Evolutionary conservation across 2,888 invertebrate species (phyloP).

Genomic region (Lycaena phlaeas): DNA sequence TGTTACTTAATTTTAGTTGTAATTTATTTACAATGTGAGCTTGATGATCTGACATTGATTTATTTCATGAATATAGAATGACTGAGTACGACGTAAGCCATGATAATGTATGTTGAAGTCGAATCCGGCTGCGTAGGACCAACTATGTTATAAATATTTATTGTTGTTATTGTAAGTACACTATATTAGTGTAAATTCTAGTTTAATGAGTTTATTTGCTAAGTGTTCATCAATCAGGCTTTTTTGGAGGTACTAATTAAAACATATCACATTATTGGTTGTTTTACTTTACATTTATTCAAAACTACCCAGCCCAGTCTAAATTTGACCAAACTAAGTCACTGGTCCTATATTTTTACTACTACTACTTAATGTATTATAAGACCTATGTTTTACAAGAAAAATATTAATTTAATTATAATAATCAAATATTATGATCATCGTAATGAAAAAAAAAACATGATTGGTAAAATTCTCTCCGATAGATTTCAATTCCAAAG

Average conservation of each 20-base stretch:
- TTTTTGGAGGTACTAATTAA: constrained; percentile 41
- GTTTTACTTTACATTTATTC: constrained; percentile 15
- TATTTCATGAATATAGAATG: constrained; percentile 10
- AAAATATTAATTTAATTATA: too few relatives aligned
- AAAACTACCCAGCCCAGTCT: too few relatives aligned
- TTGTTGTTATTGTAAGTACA: constrained; percentile 46
- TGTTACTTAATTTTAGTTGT: constrained; percentile 12
- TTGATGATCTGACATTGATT: constrained; percentile 11
- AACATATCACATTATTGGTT: constrained; percentile 35
- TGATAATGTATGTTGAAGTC: background rate
- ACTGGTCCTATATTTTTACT: too few relatives aligned
- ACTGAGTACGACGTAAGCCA: constrained; percentile 6
- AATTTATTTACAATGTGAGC: constrained; percentile 10
- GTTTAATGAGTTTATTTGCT: constrained; percentile 29
- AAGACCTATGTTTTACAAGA: too few relatives aligned
- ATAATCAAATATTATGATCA: too few relatives aligned
- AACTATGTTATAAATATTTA: constrained; percentile 30
- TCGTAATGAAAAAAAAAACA: too few relatives aligned
- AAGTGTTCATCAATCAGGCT: constrained; percentile 20
- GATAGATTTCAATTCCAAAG: too few relatives aligned
- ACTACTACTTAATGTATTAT: too few relatives aligned
- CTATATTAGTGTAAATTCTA: constrained; percentile 69
- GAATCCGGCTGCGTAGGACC: constrained; percentile 6
- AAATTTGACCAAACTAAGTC: too few relatives aligned
- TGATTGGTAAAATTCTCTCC: too few relatives aligned